These are phyloP conservation scores for Agriopis aurantiaria DNA, from an alignment of 2,888 invertebrate species.

Conservation along the genomic window DNA sequence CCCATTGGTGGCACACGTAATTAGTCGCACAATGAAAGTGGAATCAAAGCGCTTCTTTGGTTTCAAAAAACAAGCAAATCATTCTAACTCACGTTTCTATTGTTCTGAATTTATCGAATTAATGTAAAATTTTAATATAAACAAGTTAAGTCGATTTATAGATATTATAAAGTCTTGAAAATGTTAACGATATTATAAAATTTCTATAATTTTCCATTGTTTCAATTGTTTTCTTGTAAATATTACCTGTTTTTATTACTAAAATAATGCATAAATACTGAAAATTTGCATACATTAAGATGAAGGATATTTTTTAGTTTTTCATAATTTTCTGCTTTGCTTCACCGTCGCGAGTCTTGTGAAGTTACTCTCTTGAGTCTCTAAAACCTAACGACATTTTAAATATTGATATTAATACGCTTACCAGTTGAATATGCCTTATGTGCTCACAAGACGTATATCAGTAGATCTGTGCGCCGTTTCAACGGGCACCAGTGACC, in stretches of 20 bases:
- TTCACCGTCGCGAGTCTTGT: neutral
- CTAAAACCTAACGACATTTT: too few relatives aligned
- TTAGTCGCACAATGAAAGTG: too few relatives aligned
- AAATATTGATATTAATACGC: too few relatives aligned
- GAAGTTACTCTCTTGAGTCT: neutral
- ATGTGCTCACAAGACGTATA: neutral
- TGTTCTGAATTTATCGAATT: too few relatives aligned
- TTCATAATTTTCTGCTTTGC: neutral
- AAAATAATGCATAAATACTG: neutral
- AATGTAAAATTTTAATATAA: neutral
- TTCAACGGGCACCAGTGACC: neutral
- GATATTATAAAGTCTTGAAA: neutral
- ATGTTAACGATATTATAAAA: neutral
- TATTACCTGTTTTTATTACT: neutral
- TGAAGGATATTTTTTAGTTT: neutral
- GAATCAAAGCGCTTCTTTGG: too few relatives aligned
- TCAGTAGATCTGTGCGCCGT: conserved; percentile 4
- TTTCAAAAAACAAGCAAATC: too few relatives aligned
- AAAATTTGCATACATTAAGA: conserved; percentile 3
- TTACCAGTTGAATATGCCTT: neutral
- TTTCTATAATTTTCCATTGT: neutral
- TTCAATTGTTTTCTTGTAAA: neutral
- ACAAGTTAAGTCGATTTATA: neutral
- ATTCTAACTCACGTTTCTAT: too few relatives aligned
- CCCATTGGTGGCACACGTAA: too few relatives aligned